Conservation (phyloP, 2,113 vertebrate genomes). For the Bubo bubo region DNA sequence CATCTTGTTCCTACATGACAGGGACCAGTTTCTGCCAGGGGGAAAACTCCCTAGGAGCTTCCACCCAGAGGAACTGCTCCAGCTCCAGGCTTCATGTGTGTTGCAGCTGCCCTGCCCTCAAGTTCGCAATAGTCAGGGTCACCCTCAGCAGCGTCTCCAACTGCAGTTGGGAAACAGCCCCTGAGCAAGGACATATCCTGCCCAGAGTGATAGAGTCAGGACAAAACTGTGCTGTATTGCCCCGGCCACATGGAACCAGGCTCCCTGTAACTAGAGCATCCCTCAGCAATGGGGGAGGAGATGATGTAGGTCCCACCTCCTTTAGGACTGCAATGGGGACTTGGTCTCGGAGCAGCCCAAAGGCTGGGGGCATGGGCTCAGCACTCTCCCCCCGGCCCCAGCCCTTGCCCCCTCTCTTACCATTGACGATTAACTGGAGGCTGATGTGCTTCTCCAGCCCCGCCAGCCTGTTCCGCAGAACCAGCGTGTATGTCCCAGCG, state of each 20-base stretch:
- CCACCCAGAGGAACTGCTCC: neutral
- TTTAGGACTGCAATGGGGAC: neutral
- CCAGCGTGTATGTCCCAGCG: slow-evolving; percentile 83
- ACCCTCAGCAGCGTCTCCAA: neutral
- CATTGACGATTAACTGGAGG: slow-evolving; percentile 88
- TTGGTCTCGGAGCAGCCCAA: neutral
- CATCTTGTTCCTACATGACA: neutral
- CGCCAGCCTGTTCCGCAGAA: slow-evolving; percentile 83
- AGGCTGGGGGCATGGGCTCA: neutral
- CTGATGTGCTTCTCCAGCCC: slow-evolving; percentile 82
- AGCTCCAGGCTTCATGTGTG: neutral
- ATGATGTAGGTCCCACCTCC: neutral
- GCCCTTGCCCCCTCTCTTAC: slow-evolving; percentile 68
- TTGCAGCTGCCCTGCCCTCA: neutral
- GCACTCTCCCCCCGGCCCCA: fast-evolving
- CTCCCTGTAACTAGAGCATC: neutral
- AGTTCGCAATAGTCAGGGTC: neutral
- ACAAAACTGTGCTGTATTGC: neutral
- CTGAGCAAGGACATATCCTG: neutral
- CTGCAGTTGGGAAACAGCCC: neutral
- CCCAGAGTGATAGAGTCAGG: neutral
- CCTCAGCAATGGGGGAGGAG: neutral
- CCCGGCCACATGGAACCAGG: neutral
- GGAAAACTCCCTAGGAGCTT: neutral
- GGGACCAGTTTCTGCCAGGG: neutral